These are phyloP conservation scores for Antechinus flavipes DNA, from an alignment of 2,113 vertebrate genomes.

Conservation along the genomic window DNA sequence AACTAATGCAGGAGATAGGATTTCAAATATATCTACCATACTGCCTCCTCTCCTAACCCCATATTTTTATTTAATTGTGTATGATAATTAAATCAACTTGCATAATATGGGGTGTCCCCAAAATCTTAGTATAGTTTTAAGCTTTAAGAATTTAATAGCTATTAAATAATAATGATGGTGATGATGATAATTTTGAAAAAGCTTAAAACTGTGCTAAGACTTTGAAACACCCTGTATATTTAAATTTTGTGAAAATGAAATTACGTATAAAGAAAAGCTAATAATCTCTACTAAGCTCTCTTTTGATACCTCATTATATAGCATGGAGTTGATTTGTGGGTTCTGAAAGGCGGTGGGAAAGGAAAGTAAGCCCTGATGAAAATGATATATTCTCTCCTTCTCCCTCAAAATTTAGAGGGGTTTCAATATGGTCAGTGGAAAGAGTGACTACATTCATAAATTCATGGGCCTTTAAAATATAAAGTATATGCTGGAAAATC, in stretches of 20 bases:
- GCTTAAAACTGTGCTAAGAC: neutral
- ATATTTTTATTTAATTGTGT: neutral
- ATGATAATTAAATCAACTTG: neutral
- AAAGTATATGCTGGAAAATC: neutral
- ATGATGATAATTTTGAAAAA: neutral
- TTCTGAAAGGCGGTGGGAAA: neutral
- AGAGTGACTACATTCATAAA: neutral
- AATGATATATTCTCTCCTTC: neutral
- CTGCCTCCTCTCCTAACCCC: neutral
- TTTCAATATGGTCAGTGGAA: neutral
- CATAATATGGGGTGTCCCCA: neutral
- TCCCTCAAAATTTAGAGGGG: neutral
- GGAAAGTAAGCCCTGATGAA: neutral
- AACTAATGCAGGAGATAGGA: neutral
- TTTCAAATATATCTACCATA: neutral
- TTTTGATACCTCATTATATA: neutral
- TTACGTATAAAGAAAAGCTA: neutral
- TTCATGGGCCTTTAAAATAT: neutral
- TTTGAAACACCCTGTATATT: neutral
- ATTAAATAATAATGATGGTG: neutral
- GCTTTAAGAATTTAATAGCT: neutral
- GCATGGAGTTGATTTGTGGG: neutral
- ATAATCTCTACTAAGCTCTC: neutral
- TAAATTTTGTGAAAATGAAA: neutral
- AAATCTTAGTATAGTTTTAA: neutral